Conservation (phyloP, 2,888 invertebrate genomes). For the Caenorhabditis japonica region DNA sequence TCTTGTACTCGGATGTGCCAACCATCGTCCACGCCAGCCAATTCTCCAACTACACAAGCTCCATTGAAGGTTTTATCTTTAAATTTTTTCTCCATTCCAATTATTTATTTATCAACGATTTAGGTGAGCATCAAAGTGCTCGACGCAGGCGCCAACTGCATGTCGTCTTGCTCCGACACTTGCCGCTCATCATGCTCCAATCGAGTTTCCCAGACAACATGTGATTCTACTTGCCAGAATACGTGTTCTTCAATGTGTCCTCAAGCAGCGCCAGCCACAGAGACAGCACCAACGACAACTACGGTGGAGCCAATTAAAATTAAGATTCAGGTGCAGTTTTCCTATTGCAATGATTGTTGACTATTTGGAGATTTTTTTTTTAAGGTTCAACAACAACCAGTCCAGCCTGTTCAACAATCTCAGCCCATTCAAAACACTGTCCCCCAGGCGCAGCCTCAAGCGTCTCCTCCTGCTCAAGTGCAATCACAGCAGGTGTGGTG, state of each 20-base stretch:
- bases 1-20: conserved; percentile 55
- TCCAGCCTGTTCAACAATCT: conserved; percentile 1
- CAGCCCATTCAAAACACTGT: conserved; percentile 16
- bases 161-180: conserved; percentile 36
- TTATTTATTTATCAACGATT: neutral
- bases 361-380: neutral
- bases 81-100: neutral
- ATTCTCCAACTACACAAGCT: conserved; percentile 21
- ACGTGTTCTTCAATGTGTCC: conserved; percentile 46
- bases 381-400: conserved; percentile 30
- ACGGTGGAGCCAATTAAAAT: conserved; percentile 38
- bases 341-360: neutral
- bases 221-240: conserved; percentile 47
- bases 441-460: conserved; percentile 39
- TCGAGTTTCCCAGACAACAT: conserved; percentile 25
- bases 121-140: conserved; percentile 45
- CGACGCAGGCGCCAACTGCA: conserved; percentile 32
- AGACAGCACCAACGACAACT: conserved; percentile 8
- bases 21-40: conserved; percentile 14
- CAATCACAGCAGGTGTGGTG: conserved; percentile 22
- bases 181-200: conserved; percentile 36
- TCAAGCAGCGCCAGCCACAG: neutral
- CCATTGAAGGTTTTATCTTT: conserved; percentile 27
- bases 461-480: conserved; percentile 6
- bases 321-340: conserved; percentile 36